A percentile compares a stretch with the other conserved stretches of the same genome.
Conservation (phyloP, 2,797 vertebrate genomes). For the Darevskia nairensis region DNA sequence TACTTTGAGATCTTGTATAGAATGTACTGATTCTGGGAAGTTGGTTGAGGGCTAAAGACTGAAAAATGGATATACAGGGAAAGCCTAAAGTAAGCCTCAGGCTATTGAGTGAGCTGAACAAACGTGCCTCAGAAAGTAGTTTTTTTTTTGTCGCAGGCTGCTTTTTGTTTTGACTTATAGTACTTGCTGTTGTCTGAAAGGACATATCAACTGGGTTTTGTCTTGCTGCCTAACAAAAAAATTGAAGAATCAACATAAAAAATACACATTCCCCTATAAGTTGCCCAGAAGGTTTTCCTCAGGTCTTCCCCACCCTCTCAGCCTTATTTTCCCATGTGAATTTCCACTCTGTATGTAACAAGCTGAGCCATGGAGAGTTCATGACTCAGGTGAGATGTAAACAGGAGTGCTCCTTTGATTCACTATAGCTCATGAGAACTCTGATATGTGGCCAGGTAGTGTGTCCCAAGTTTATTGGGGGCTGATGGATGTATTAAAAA, state of each 20-base stretch:
- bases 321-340: not conserved
- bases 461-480: not conserved
- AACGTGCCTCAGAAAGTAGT: not conserved
- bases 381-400: not conserved
- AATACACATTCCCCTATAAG: not conserved
- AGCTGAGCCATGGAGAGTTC: not conserved
- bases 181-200: not conserved
- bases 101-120: slow-evolving; percentile 1
- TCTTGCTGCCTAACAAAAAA: slow-evolving; percentile 6
- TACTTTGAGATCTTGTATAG: too few relatives aligned
- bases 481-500: not conserved
- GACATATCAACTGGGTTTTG: not conserved
- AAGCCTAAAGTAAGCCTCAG: not conserved
- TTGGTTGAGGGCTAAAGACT: slow-evolving; percentile 1
- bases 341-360: not conserved
- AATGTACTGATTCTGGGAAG: not conserved
- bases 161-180: slow-evolving; percentile 13
- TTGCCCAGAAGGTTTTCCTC: not conserved
- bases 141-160: not conserved
- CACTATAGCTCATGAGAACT: not conserved
- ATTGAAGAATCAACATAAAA: not conserved
- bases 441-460: not conserved
- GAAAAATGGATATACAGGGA: not conserved
- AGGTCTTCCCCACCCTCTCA: not conserved
- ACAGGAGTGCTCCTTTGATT: not conserved